Evolutionary conservation across 2,797 vertebrate species (phyloP).

Genomic region (Florisuga fusca): DNA sequence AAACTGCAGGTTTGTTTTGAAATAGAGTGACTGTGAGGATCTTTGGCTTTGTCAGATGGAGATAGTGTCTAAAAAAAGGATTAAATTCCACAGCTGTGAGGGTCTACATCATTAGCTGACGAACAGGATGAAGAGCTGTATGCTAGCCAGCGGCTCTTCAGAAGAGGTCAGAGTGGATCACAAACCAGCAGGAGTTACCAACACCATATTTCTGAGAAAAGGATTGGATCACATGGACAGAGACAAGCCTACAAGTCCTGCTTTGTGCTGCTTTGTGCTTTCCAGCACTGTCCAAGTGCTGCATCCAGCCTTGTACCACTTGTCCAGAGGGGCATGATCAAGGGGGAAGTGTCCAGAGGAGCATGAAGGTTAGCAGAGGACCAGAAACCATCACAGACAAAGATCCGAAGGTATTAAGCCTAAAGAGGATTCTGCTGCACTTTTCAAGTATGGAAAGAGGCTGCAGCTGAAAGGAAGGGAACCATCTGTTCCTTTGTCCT

Average conservation of each 20-base stretch:
- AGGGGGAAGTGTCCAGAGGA: neutral
- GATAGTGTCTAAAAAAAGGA: neutral
- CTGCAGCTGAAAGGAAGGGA: neutral
- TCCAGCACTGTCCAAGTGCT: neutral
- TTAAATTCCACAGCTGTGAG: neutral
- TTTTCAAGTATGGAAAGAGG: neutral
- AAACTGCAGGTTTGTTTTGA: neutral
- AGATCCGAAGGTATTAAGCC: neutral
- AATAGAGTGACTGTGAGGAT: neutral
- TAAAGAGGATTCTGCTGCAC: neutral
- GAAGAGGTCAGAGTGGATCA: neutral
- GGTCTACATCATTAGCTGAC: neutral
- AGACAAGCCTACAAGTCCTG: neutral
- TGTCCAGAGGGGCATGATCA: neutral
- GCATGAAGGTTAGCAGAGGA: neutral
- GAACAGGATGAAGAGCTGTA: neutral
- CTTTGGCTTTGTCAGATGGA: neutral
- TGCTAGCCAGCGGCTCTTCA: neutral
- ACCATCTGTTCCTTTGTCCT: neutral
- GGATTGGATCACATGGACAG: accelerated
- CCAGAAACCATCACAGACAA: neutral
- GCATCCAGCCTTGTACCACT: neutral
- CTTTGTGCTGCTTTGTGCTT: neutral
- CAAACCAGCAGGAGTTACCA: neutral
- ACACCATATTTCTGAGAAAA: accelerated